Evolutionary conservation across 2,888 invertebrate species (phyloP), one percentile per base, ranked within the genome.

Genomic region (Bombylius discolor): DNA sequence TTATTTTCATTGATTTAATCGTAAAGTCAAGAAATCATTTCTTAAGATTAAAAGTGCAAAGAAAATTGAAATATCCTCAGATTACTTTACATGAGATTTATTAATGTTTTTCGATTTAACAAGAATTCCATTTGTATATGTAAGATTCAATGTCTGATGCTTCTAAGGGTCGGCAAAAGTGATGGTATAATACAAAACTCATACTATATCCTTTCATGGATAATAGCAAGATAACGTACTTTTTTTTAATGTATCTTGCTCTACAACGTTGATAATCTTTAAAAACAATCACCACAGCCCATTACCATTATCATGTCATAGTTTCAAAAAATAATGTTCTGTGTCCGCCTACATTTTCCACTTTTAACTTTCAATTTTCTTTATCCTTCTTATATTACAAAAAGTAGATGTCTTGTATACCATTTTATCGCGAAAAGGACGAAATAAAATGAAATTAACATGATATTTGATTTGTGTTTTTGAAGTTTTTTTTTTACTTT

Each of bases 401-500:
- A 23, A 2, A 23, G 23, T 2, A 23, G 23, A 23, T 23, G 23
- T 23, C 23, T 23, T 23, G 23, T 13, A 5, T 4, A 13, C 45
- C 45, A 13, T 14, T 8, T 46, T 14, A 13, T 46, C 45, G 45
- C n/a, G 34, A 36, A 42, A 42, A 42, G 12, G 11, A 42, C 8
- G 11, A 42, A 42, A 52, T 33, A 31, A 57, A 56, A 59, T 60
- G 54, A 56, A 58, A 60, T 58, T 56, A 60, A 56, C 58, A 58
- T 58, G 56, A 56, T 56, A 60, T 60, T 60, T 58, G 56, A 58
- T 60, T 60, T 60, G 58, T 60, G 58, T 60, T 60, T 56, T 56
- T 60, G 59, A 60, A 56, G 57, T 59, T 54, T 49, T 49, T 45
- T 42, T 39, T 42, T 11, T 42, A 42, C 39, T 23, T 23, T 23